phyloP scores from a whole-genome alignment of 2,888 invertebrate species.

The Catocala sponsa region DNA sequence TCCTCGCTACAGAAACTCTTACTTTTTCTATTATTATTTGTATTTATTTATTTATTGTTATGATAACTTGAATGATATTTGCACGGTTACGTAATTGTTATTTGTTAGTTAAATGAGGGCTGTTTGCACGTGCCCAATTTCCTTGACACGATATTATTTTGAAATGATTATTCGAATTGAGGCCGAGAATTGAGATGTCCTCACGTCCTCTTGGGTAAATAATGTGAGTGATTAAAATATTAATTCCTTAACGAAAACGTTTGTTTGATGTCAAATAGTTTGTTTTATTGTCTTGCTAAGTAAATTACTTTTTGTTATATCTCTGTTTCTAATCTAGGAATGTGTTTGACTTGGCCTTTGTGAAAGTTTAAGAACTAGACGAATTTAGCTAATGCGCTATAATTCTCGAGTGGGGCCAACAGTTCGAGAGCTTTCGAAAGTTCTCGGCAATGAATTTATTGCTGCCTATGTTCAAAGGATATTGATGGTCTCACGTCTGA shows the following conservation, averaged over 20 bases:
- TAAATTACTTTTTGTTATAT: neutral
- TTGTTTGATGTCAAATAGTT: neutral
- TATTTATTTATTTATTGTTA: slow-evolving; percentile 54
- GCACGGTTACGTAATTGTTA: slow-evolving; percentile 32
- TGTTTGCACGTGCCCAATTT: slow-evolving; percentile 3
- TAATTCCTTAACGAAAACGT: neutral
- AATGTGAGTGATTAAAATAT: neutral
- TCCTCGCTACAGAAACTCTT: slow-evolving; percentile 30
- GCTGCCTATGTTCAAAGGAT: neutral
- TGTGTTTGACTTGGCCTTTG: slow-evolving; percentile 5
- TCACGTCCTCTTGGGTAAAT: neutral
- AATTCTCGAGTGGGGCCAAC: neutral
- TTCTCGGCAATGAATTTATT: neutral
- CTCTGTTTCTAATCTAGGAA: neutral
- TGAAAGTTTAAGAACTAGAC: slow-evolving; percentile 1
- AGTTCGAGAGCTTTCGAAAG: neutral
- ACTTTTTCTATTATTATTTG: slow-evolving; percentile 42
- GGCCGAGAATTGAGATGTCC: neutral
- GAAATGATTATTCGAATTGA: neutral
- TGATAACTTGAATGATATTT: slow-evolving; percentile 43
- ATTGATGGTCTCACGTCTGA: neutral
- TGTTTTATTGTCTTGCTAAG: neutral
- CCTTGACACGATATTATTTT: neutral
- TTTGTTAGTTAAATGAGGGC: slow-evolving; percentile 13
- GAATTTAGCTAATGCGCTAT: slow-evolving; percentile 6